These are phyloP conservation scores for Electrona antarctica DNA, from an alignment of 2,113 vertebrate species.

Conservation along the genomic window DNA sequence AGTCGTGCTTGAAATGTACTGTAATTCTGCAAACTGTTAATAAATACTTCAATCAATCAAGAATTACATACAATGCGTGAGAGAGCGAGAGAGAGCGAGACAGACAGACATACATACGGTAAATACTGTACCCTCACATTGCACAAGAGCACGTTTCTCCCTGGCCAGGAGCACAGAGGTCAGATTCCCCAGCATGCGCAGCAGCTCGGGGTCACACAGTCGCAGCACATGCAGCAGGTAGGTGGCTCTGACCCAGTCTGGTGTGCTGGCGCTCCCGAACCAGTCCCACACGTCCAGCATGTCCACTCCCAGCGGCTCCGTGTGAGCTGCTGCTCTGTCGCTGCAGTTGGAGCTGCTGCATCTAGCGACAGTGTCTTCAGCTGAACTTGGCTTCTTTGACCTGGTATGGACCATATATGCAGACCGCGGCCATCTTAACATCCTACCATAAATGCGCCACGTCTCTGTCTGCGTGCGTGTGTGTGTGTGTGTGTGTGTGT, in stretches of 20 bases:
- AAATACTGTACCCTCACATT: constrained; percentile 44
- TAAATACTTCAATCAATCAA: too few relatives aligned
- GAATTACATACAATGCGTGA: too few relatives aligned
- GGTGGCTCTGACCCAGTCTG: constrained; percentile 69
- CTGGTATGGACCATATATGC: constrained; percentile 63
- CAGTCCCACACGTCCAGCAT: constrained; percentile 76
- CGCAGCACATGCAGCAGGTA: constrained; percentile 79
- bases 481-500: too few relatives aligned
- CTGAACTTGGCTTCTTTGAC: constrained; percentile 50
- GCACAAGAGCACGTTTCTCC: constrained; percentile 41
- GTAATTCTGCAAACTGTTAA: too few relatives aligned
- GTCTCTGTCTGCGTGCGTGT: too few relatives aligned
- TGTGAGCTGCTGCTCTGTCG: constrained; percentile 22
- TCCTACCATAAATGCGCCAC: too few relatives aligned
- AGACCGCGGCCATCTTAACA: too few relatives aligned
- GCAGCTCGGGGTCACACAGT: constrained; percentile 72
- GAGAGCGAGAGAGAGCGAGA: neutral
- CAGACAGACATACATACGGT: too few relatives aligned
- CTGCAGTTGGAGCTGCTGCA: neutral
- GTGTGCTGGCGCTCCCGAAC: constrained; percentile 71
- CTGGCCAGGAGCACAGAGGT: constrained; percentile 69
- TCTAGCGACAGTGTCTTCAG: neutral
- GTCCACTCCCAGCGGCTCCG: constrained; percentile 35
- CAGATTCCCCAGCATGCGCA: constrained; percentile 73
- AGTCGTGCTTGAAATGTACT: too few relatives aligned